Percentiles rank a stretch among this genome's conserved stretches.
These are phyloP conservation scores for Bugulina stolonifera DNA, from an alignment of 2,888 invertebrate species.

Conservation along the genomic window DNA sequence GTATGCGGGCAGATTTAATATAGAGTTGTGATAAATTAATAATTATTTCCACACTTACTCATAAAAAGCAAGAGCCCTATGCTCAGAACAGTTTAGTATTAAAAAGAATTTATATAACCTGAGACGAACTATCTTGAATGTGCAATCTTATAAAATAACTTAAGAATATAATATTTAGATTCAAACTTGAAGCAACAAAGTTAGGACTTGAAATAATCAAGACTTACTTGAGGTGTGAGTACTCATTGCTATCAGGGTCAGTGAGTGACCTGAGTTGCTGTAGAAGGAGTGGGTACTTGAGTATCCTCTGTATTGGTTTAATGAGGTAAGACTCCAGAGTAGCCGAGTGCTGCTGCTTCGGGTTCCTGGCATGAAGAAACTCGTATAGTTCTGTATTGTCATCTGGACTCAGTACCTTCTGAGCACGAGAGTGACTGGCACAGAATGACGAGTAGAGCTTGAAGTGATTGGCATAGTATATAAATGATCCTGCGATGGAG, in stretches of 20 bases:
- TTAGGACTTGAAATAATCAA: no score
- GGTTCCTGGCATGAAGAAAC: slow-evolving; percentile 87
- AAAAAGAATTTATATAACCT: neutral
- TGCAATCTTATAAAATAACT: no score
- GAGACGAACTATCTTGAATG: slow-evolving; percentile 17
- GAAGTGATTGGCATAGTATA: slow-evolving; percentile 96
- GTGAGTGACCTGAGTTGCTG: slow-evolving; percentile 91
- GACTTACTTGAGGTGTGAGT: slow-evolving; percentile 68
- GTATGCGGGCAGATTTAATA: no score
- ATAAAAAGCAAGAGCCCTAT: no score
- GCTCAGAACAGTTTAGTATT: no score
- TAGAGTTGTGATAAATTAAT: no score
- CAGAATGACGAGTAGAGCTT: slow-evolving; percentile 98
- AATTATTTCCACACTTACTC: no score
- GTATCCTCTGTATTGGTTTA: slow-evolving; percentile 95
- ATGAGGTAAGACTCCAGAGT: slow-evolving; percentile 96
- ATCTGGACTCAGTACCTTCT: slow-evolving; percentile 89
- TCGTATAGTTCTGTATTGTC: slow-evolving; percentile 93
- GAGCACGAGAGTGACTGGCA: slow-evolving; percentile 96
- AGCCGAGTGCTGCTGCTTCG: slow-evolving; percentile 91
- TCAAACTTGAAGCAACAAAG: no score
- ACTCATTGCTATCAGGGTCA: slow-evolving; percentile 85
- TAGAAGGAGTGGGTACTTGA: slow-evolving; percentile 89
- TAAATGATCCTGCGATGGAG: slow-evolving; percentile 91
- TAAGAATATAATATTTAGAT: no score